Base-by-base conservation (phyloP, 2,113 vertebrate genomes). In the Gymnarchus niloticus region DNA sequence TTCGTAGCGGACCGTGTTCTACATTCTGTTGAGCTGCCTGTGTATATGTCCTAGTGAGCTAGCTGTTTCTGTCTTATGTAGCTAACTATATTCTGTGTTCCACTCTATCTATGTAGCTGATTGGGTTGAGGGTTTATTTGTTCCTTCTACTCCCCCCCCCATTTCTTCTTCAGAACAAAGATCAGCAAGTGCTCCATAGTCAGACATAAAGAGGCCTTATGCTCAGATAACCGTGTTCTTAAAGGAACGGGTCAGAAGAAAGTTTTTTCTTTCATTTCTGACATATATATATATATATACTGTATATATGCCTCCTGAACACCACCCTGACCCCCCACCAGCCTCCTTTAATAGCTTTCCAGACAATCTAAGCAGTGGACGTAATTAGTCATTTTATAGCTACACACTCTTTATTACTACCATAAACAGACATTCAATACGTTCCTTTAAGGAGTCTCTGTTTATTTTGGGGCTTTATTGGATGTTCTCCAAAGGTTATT, bases 381-480 rank as follows among this genome's bases (percentile, higher is more conserved):
- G 91, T 93, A 94, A 93, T 93, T 92, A 93, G 92, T 92, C 89
- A 92, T 93, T 92, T 92, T 90, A 92, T 85, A 91, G 90, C 87
- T 85, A 87, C 91, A 90, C 92, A 92, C 92, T 93, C 92, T 88
- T 87, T 92, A 92, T 92, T 93, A 92, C 90, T 91, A 90, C 92
- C 91, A 91, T 95, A 96, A 96, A 95, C 94, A 95, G 95, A 95
- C 93, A 95, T 93, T 93, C 93, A 94, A 95, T 97, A 94, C 92
- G 89, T 93, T 92, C 92, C 95, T 95, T 93, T 92, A 92, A 93
- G 90, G 92, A 89, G 69, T 56, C 87, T 93, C 92, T 93, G 95
- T 94, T 93, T 91, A 87, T 90, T 92, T 89, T 8, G 78, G 51
- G 2, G 49, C 46, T 81, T 28, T 54, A 49, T 33, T 41, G 65